Conservation (phyloP, 2,888 invertebrate genomes). For the Eilema depressum region DNA sequence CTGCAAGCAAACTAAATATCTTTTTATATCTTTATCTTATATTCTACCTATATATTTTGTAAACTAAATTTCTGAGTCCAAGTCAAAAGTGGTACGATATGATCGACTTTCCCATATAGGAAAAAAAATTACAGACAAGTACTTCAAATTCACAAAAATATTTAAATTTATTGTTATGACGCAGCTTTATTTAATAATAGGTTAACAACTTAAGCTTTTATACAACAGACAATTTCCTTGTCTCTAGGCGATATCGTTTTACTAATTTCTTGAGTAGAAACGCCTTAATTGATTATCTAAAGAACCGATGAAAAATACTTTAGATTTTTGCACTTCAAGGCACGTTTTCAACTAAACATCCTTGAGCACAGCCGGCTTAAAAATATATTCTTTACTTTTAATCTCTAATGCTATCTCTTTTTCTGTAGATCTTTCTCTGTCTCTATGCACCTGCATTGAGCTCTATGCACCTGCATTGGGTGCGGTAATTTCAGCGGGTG, state of each 20-base stretch:
- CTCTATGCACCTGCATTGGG: slow-evolving; percentile 36
- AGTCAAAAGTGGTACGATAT: too few relatives aligned
- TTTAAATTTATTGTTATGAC: neutral
- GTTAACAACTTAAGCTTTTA: slow-evolving; percentile 29
- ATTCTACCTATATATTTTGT: too few relatives aligned
- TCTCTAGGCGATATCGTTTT: slow-evolving; percentile 19
- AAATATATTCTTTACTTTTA: too few relatives aligned
- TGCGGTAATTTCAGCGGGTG: slow-evolving; percentile 36
- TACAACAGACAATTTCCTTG: slow-evolving; percentile 12
- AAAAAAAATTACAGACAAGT: too few relatives aligned
- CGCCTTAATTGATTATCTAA: neutral
- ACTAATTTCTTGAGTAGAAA: slow-evolving; percentile 17
- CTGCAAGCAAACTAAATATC: too few relatives aligned
- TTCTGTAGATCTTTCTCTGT: neutral
- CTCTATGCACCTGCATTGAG: slow-evolving; percentile 35
- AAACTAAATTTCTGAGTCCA: too few relatives aligned
- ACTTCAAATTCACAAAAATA: too few relatives aligned
- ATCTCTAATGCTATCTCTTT: neutral
- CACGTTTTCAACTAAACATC: neutral
- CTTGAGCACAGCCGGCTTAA: neutral
- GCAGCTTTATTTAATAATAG: slow-evolving; percentile 21
- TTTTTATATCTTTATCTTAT: too few relatives aligned
- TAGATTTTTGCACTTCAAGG: neutral
- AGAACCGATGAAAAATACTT: neutral
- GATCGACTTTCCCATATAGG: too few relatives aligned